These are phyloP conservation scores for Halichoeres trimaculatus DNA, from an alignment of 2,113 vertebrate genomes.

Conservation along the genomic window DNA sequence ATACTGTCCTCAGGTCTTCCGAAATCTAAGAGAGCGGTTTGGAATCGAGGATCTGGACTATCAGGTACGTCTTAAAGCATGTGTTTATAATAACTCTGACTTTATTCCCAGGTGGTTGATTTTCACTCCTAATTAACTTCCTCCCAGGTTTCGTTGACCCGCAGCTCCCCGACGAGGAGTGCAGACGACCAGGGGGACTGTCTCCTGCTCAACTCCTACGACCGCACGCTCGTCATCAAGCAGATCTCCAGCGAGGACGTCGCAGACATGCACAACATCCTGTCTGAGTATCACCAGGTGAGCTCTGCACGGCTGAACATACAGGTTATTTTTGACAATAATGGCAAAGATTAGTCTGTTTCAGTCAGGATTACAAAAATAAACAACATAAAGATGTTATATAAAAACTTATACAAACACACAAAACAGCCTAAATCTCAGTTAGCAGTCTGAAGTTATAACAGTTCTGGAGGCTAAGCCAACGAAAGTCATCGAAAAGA, in stretches of 20 bases:
- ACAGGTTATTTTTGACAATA: too few relatives aligned
- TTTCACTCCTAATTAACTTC: background rate
- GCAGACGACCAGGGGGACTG: slow-evolving; percentile 85
- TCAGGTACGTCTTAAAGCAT: slow-evolving; percentile 81
- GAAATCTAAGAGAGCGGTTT: slow-evolving; percentile 93
- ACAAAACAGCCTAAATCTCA: too few relatives aligned
- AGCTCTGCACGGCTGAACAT: fast-evolving
- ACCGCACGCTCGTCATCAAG: slow-evolving; percentile 91
- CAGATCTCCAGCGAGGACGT: slow-evolving; percentile 95
- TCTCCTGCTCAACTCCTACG: slow-evolving; percentile 89
- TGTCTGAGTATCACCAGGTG: slow-evolving; percentile 97
- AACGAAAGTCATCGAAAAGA: too few relatives aligned
- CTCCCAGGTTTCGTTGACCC: slow-evolving; percentile 88
- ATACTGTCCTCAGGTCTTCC: slow-evolving; percentile 95
- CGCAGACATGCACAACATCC: slow-evolving; percentile 91
- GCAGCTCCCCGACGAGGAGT: slow-evolving; percentile 85
- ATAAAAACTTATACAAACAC: too few relatives aligned
- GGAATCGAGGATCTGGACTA: slow-evolving; percentile 94
- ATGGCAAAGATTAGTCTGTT: background rate
- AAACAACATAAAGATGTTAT: too few relatives aligned
- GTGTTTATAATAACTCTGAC: too few relatives aligned
- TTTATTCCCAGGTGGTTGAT: background rate
- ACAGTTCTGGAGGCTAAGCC: too few relatives aligned
- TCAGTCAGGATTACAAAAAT: too few relatives aligned
- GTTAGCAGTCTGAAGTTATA: too few relatives aligned